Evolutionary conservation across 2,888 invertebrate genomes (phyloP).

Genomic region (Heteropelma amictum): DNA sequence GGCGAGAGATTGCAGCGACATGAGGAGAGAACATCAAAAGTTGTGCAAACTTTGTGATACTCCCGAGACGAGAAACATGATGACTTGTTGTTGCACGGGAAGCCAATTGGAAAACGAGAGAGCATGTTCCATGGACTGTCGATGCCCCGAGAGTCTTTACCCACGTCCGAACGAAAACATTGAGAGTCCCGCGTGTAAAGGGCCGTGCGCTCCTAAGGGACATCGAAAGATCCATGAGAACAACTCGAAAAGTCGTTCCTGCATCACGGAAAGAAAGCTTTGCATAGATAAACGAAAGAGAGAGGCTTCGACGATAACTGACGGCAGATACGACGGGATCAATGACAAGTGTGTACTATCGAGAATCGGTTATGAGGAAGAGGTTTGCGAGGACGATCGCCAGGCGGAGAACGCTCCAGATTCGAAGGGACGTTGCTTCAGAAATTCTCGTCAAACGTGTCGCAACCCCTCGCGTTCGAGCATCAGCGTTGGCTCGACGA

Average conservation of each 20-base stretch:
- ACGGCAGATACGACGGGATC: background rate
- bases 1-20: slow-evolving; percentile 1
- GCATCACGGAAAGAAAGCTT: background rate
- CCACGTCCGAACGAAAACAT: background rate
- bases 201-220: background rate
- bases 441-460: background rate
- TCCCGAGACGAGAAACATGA: slow-evolving; percentile 33
- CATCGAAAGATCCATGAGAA: background rate
- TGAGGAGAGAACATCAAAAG: slow-evolving; percentile 23
- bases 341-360: slow-evolving; percentile 1
- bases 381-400: slow-evolving; percentile 2
- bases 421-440: background rate
- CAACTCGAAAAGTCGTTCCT: background rate
- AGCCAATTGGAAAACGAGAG: slow-evolving; percentile 33
- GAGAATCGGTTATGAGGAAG: slow-evolving; percentile 38
- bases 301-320: background rate
- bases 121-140: slow-evolving; percentile 38
- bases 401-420: background rate
- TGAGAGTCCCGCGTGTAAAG: slow-evolving; percentile 13
- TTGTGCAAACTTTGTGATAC: slow-evolving; percentile 45
- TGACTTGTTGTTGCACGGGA: slow-evolving; percentile 40
- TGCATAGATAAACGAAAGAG: background rate
- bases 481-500: background rate
- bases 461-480: slow-evolving; percentile 4
- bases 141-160: slow-evolving; percentile 51